These are phyloP conservation scores for Chrysina gloriosa DNA, from an alignment of 2,888 invertebrate species.

Conservation along the genomic window DNA sequence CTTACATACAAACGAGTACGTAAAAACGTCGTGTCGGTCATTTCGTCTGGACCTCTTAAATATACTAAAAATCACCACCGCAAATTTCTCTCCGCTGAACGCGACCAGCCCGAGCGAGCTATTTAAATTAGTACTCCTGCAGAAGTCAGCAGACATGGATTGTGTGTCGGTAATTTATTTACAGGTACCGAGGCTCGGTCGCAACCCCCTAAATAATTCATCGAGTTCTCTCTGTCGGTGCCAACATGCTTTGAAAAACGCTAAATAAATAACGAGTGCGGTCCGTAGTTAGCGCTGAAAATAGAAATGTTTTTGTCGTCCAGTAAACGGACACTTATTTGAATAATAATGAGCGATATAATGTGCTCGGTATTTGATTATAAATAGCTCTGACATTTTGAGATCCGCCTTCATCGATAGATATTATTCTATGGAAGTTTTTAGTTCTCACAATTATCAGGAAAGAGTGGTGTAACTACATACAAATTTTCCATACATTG, in stretches of 20 bases:
- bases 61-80: background rate
- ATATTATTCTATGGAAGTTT: background rate
- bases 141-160: slow-evolving; percentile 22
- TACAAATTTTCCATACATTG: too few relatives aligned
- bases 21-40: background rate
- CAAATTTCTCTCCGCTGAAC: background rate
- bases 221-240: slow-evolving; percentile 13
- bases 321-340: background rate
- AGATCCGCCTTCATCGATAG: too few relatives aligned
- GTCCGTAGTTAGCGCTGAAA: background rate
- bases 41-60: background rate
- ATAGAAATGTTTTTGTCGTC: slow-evolving; percentile 27
- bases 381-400: background rate
- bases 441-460: too few relatives aligned
- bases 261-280: slow-evolving; percentile 32
- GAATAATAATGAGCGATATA: slow-evolving; percentile 22
- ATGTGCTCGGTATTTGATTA: background rate
- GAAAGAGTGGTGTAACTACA: too few relatives aligned
- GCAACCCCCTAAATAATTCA: slow-evolving; percentile 20
- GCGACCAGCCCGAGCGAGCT: background rate
- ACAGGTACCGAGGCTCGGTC: slow-evolving; percentile 18
- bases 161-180: slow-evolving; percentile 32
- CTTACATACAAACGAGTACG: too few relatives aligned
- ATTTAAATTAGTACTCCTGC: slow-evolving; percentile 25
- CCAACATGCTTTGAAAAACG: slow-evolving; percentile 27